phyloP scores from a whole-genome alignment of 1,140 invertebrate species.

The Heliconius hewitsoni region DNA sequence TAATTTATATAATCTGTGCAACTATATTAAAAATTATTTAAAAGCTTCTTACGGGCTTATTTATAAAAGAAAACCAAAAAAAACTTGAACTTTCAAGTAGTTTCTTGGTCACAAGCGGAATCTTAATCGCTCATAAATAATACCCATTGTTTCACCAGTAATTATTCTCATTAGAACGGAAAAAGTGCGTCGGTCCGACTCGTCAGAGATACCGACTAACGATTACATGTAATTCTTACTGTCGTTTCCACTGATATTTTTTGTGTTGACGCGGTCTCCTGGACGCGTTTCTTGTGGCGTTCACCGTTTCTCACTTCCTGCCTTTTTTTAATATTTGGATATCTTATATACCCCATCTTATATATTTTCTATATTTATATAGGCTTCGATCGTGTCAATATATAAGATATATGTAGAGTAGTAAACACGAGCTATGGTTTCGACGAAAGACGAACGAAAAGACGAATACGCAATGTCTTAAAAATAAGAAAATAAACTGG shows the following conservation, averaged over 20 bases:
- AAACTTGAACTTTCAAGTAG: conserved; percentile 5
- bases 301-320: neutral
- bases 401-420: too few relatives aligned
- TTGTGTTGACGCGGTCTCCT: neutral
- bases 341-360: too few relatives aligned
- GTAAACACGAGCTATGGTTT: too few relatives aligned
- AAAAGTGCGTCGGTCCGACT: conserved; percentile 26
- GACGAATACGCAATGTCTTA: too few relatives aligned
- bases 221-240: conserved; percentile 4
- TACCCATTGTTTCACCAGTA: conserved; percentile 27
- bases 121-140: conserved; percentile 31
- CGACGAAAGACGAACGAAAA: too few relatives aligned
- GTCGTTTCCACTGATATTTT: conserved; percentile 8
- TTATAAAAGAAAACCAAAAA: neutral
- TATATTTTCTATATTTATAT: too few relatives aligned
- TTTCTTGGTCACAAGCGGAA: conserved; percentile 3
- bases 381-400: too few relatives aligned
- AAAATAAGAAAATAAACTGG: too few relatives aligned
- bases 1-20: too few relatives aligned
- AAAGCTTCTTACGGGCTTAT: neutral
- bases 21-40: neutral
- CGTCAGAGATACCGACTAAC: conserved; percentile 14
- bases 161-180: conserved; percentile 34
- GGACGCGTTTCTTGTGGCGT: neutral
- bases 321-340: neutral